phyloP scores from a whole-genome alignment of 1,140 invertebrate genomes.

The Trypoxylus dichotomus region DNA sequence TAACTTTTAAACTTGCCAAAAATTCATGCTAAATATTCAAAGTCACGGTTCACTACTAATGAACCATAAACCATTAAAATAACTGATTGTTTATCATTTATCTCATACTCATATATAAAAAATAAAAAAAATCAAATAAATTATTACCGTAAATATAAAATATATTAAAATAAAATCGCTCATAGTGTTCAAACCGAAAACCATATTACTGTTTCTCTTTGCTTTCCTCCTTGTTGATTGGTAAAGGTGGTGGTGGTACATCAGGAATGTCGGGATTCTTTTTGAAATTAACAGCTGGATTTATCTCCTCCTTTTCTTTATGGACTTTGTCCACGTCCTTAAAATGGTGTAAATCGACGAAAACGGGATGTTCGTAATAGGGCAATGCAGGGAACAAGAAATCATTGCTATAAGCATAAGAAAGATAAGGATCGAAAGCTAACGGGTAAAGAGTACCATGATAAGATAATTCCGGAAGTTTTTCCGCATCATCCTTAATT shows the following conservation, averaged over 20 bases:
- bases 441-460: slow-evolving; percentile 39
- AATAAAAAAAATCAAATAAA: neutral
- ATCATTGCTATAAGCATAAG: slow-evolving; percentile 36
- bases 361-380: slow-evolving; percentile 36
- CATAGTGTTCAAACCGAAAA: neutral
- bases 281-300: slow-evolving; percentile 34
- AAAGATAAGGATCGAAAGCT: slow-evolving; percentile 38
- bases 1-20: no score
- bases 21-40: no score
- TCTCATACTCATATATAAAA: no score
- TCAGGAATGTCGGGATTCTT: slow-evolving; percentile 43
- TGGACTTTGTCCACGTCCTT: slow-evolving; percentile 7
- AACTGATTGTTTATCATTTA: no score
- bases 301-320: neutral
- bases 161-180: neutral
- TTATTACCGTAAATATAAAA: neutral
- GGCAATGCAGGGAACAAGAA: slow-evolving; percentile 39
- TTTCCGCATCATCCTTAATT: neutral
- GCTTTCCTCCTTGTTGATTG: slow-evolving; percentile 2
- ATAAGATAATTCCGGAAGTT: slow-evolving; percentile 35
- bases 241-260: slow-evolving; percentile 40
- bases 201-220: neutral
- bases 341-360: slow-evolving; percentile 29
- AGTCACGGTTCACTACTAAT: no score
- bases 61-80: no score